Evolutionary conservation across 1,140 invertebrate species (phyloP).

Genomic region (Chymomyza costata): DNA sequence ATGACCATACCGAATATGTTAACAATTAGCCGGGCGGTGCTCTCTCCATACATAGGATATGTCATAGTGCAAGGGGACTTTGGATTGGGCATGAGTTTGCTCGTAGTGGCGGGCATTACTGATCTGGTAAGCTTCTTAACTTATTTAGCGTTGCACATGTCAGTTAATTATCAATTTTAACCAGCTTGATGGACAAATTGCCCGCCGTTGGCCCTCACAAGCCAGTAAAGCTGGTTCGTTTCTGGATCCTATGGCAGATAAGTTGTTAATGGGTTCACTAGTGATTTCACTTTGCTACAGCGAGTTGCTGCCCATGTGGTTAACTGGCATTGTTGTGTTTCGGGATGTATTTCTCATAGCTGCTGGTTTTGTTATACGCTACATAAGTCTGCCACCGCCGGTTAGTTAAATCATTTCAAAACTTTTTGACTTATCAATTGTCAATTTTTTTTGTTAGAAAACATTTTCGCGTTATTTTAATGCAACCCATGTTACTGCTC

Average conservation of each 20-base stretch:
- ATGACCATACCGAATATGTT: conserved; percentile 95
- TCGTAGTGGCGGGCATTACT: conserved; percentile 87
- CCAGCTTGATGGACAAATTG: conserved; percentile 96
- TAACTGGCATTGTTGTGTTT: conserved; percentile 89
- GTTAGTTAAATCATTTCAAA: conserved; percentile 80
- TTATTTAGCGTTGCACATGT: neutral
- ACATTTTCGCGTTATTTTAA: conserved; percentile 94
- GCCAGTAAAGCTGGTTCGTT: conserved; percentile 94
- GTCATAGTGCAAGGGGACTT: conserved; percentile 86
- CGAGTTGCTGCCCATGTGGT: conserved; percentile 87
- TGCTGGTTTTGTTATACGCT: conserved; percentile 92
- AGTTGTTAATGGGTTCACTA: conserved; percentile 92
- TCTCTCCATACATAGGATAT: conserved; percentile 91
- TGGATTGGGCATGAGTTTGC: conserved; percentile 82
- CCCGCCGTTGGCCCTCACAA: conserved; percentile 92
- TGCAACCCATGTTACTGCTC: conserved; percentile 90
- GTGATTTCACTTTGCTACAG: conserved; percentile 91
- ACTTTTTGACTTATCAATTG: neutral
- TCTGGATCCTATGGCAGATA: conserved; percentile 98
- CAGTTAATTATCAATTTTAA: conserved; percentile 42
- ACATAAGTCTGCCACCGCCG: conserved; percentile 90
- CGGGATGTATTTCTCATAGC: conserved; percentile 89
- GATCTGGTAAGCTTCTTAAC: conserved; percentile 83
- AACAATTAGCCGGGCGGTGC: conserved; percentile 87
- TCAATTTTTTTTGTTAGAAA: conserved; percentile 78